Conservation (phyloP, 2,888 invertebrate genomes). For the Callyntrura sp. region DNA sequence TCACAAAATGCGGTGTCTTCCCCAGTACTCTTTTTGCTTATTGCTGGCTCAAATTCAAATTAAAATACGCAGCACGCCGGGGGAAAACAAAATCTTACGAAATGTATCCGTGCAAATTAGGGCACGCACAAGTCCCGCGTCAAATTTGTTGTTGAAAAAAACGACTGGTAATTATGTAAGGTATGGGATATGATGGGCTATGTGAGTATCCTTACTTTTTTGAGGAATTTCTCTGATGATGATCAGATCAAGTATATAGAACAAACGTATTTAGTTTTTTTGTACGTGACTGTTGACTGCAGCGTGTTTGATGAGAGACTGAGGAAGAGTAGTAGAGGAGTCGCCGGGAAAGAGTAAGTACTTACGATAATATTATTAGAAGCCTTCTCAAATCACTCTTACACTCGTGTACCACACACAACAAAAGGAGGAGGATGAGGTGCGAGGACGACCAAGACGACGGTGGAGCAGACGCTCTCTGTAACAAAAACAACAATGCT, state of each 20-base stretch:
- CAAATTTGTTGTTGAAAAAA: not conserved
- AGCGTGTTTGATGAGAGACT: slow-evolving; percentile 74
- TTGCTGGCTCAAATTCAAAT: too few species aligned
- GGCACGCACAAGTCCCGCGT: not conserved
- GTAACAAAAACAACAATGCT: slow-evolving; percentile 74
- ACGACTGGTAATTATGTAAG: not conserved
- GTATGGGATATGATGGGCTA: not conserved
- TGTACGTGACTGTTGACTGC: slow-evolving; percentile 76
- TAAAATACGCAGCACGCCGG: not conserved
- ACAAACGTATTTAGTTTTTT: slow-evolving; percentile 16
- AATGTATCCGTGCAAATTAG: too few species aligned
- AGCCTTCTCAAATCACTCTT: slow-evolving; percentile 51
- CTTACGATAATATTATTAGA: slow-evolving; percentile 62
- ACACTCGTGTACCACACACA: slow-evolving; percentile 23
- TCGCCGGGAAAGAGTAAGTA: slow-evolving; percentile 76
- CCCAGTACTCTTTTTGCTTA: too few species aligned
- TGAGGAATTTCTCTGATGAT: not conserved
- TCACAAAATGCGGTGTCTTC: too few species aligned
- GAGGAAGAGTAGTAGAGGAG: slow-evolving; percentile 72
- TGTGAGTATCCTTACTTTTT: not conserved
- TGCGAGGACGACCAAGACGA: slow-evolving; percentile 60
- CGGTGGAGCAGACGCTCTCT: slow-evolving; percentile 64
- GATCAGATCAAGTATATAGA: not conserved
- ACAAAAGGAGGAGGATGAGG: slow-evolving; percentile 66
- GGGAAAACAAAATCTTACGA: slow-evolving; percentile 4